phyloP scores from a whole-genome alignment of 2,797 vertebrate species.

The Hemitrygon akajei region DNA sequence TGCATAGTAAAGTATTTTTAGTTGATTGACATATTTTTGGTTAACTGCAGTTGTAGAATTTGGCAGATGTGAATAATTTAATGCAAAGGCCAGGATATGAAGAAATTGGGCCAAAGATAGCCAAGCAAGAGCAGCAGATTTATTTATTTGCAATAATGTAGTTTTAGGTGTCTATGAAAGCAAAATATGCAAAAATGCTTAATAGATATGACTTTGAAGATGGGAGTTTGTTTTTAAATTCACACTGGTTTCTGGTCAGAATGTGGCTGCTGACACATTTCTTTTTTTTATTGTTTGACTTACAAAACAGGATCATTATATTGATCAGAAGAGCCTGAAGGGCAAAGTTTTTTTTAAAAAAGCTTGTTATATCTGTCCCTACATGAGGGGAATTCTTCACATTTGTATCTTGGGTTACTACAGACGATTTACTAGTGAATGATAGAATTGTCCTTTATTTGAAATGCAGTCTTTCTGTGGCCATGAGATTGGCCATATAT shows the following conservation, averaged over 20 bases:
- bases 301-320: background rate
- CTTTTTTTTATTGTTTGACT: background rate
- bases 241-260: too few relatives aligned
- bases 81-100: background rate
- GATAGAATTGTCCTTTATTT: too few relatives aligned
- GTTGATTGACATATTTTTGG: background rate
- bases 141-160: background rate
- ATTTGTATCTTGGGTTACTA: too few relatives aligned
- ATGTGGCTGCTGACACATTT: background rate
- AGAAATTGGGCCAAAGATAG: background rate
- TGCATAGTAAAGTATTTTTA: background rate
- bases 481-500: too few relatives aligned
- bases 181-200: background rate
- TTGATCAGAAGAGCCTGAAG: background rate
- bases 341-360: background rate
- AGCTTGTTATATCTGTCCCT: too few relatives aligned
- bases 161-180: background rate
- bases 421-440: too few relatives aligned
- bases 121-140: background rate
- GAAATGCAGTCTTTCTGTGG: too few relatives aligned
- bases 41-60: background rate
- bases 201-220: too few relatives aligned
- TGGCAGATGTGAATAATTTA: background rate
- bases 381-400: too few relatives aligned
- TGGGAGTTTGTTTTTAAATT: too few relatives aligned